Evolutionary conservation across 2,888 invertebrate species (phyloP).

Genomic region (Acanthacorydalis orientalis): DNA sequence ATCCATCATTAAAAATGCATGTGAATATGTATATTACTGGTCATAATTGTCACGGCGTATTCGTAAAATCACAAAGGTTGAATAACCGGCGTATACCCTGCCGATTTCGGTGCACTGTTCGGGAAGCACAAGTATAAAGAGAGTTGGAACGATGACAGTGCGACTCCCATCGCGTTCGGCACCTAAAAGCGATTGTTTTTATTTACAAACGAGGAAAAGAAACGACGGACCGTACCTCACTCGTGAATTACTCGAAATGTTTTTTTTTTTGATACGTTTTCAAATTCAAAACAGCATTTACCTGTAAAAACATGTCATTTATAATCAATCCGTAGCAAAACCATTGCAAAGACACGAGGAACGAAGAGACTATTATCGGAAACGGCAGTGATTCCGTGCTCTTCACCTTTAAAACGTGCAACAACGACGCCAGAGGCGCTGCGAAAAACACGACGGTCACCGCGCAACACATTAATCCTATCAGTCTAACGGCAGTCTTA

Average conservation of each 20-base stretch:
- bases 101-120: slow-evolving; percentile 16
- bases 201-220: too few relatives aligned
- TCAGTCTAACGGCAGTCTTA: slow-evolving; percentile 32
- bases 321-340: slow-evolving; percentile 64
- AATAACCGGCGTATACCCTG: slow-evolving; percentile 1
- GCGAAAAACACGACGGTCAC: slow-evolving; percentile 68
- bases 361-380: slow-evolving; percentile 68
- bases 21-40: too few relatives aligned
- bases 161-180: slow-evolving; percentile 62
- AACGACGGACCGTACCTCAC: too few relatives aligned
- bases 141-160: slow-evolving; percentile 57
- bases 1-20: too few relatives aligned
- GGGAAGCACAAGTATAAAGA: slow-evolving; percentile 63
- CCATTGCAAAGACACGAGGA: slow-evolving; percentile 73
- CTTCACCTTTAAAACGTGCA: slow-evolving; percentile 63
- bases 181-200: slow-evolving; percentile 39
- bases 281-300: slow-evolving; percentile 27
- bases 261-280: too few relatives aligned
- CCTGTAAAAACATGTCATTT: slow-evolving; percentile 64
- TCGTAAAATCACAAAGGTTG: too few relatives aligned
- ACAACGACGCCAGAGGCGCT: slow-evolving; percentile 61
- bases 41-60: too few relatives aligned
- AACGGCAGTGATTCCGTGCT: slow-evolving; percentile 77
- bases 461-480: slow-evolving; percentile 54
- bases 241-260: too few relatives aligned